phyloP scores from a whole-genome alignment of 1,140 invertebrate species.

The Diuraphis noxia region DNA sequence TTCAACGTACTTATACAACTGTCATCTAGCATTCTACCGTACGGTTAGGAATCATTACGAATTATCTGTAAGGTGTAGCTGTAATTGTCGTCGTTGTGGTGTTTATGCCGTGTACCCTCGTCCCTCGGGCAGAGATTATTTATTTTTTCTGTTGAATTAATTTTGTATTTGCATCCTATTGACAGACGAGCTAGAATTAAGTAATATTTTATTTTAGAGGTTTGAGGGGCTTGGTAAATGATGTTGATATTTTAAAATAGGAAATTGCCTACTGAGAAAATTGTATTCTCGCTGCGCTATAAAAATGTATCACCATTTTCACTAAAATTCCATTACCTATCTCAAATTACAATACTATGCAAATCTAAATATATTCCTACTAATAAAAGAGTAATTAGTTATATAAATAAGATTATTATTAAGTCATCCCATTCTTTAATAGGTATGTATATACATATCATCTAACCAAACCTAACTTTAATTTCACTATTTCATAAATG shows the following conservation, averaged over 20 bases:
- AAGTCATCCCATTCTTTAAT: neutral
- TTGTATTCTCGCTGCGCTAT: neutral
- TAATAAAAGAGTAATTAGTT: neutral
- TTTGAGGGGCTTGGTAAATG: neutral
- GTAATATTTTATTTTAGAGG: neutral
- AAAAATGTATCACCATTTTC: neutral
- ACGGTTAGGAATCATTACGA: neutral
- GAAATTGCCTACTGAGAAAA: neutral
- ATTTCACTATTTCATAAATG: neutral
- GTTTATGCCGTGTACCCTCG: neutral
- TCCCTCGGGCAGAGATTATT: neutral
- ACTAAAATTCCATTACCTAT: neutral
- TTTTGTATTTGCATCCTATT: neutral
- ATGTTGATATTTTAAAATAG: neutral
- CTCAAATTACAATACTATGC: neutral
- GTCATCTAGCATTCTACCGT: neutral
- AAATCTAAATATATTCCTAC: neutral
- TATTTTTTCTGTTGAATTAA: neutral
- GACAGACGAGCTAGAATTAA: neutral
- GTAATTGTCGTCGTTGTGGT: neutral
- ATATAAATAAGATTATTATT: neutral
- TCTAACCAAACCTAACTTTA: neutral
- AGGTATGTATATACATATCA: neutral
- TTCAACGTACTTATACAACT: neutral
- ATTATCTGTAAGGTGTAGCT: neutral